Percentiles rank a stretch among this genome's conserved stretches.
These are phyloP conservation scores for Knipowitschia caucasica DNA, from an alignment of 2,797 vertebrate species.

Conservation along the genomic window DNA sequence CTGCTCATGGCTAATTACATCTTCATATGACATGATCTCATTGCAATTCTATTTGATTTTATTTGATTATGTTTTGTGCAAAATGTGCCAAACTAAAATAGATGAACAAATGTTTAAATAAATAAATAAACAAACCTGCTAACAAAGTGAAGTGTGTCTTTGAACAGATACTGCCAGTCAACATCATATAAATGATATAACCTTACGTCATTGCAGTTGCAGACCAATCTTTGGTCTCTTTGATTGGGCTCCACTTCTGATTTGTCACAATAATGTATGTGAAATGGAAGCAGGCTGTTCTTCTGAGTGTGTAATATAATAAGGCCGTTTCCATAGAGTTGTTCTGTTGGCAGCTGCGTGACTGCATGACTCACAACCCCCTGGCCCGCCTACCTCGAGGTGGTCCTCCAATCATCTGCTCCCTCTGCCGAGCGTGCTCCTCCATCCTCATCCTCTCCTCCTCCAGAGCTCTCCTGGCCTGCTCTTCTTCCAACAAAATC, in stretches of 20 bases:
- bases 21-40: too few relatives aligned
- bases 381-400: slow-evolving; percentile 66
- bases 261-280: background rate
- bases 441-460: slow-evolving; percentile 73
- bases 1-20: too few relatives aligned
- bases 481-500: slow-evolving; percentile 68
- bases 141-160: too few relatives aligned
- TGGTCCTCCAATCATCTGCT: slow-evolving; percentile 76
- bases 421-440: slow-evolving; percentile 65
- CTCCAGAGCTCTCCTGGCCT: slow-evolving; percentile 66
- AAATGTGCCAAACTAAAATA: too few relatives aligned
- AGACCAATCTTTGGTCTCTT: too few relatives aligned
- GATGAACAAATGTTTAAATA: too few relatives aligned
- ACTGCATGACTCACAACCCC: slow-evolving; percentile 11
- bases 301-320: slow-evolving; percentile 15
- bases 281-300: background rate
- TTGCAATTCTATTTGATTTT: too few relatives aligned
- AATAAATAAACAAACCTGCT: too few relatives aligned
- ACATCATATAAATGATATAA: too few relatives aligned
- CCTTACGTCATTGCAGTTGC: background rate
- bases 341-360: slow-evolving; percentile 15
- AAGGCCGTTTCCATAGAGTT: slow-evolving; percentile 17
- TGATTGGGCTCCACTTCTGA: too few relatives aligned
- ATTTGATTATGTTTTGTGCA: too few relatives aligned
- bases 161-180: too few relatives aligned